Percentiles rank a stretch among this genome's conserved stretches.
Evolutionary conservation across 2,888 invertebrate genomes (phyloP).

Genomic region (Idaea straminata): DNA sequence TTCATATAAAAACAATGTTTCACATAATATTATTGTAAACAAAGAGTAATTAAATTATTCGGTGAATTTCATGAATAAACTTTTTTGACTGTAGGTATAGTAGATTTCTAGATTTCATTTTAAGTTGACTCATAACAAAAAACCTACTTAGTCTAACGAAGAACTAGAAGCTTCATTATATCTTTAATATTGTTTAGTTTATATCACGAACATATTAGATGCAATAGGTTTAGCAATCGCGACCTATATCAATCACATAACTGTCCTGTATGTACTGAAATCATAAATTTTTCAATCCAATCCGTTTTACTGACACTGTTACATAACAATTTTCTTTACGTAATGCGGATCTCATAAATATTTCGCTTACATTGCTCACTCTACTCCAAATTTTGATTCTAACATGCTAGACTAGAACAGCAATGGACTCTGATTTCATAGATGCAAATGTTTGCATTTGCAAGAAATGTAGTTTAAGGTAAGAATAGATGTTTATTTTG

Average conservation of each 20-base stretch:
- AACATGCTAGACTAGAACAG: conserved; percentile 4
- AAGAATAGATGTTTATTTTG: conserved; percentile 51
- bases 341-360: background rate
- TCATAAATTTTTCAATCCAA: conserved; percentile 33
- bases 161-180: too few species aligned
- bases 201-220: background rate
- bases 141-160: too few species aligned
- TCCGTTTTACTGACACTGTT: conserved; percentile 33
- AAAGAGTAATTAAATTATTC: too few species aligned
- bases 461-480: conserved; percentile 15
- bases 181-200: too few species aligned
- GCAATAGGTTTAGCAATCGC: conserved; percentile 12
- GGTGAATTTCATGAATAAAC: too few species aligned
- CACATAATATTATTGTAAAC: too few species aligned
- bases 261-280: conserved; percentile 22
- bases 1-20: too few species aligned
- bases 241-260: conserved; percentile 25
- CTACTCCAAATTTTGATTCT: background rate
- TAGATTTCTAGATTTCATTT: too few species aligned
- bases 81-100: too few species aligned
- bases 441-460: background rate
- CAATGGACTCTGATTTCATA: conserved; percentile 18
- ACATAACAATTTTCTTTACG: conserved; percentile 21
- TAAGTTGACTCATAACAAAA: too few species aligned
- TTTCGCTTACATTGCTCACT: conserved; percentile 18